phyloP scores from a whole-genome alignment of 1,140 invertebrate species.

The Magallana angulata region DNA sequence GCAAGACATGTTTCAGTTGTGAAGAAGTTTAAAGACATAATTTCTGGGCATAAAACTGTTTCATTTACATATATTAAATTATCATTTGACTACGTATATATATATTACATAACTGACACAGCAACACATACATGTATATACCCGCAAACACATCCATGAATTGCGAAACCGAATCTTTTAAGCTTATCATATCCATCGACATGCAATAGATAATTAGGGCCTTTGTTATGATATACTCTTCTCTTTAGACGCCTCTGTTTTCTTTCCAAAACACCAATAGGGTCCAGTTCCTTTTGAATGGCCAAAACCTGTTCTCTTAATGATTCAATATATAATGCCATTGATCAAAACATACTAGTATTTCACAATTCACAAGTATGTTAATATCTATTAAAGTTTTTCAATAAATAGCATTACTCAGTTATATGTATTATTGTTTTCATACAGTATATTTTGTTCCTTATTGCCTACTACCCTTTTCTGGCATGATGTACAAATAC shows the following conservation, averaged over 20 bases:
- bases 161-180: slow-evolving; percentile 45
- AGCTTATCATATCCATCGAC: slow-evolving; percentile 54
- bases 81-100: too few species aligned
- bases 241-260: slow-evolving; percentile 20
- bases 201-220: slow-evolving; percentile 51
- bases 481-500: too few species aligned
- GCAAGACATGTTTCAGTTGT: not conserved
- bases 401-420: too few species aligned
- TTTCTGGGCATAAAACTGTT: too few species aligned
- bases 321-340: not conserved
- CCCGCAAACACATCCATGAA: slow-evolving; percentile 51
- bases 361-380: too few species aligned
- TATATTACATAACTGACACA: not conserved
- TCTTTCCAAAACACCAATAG: slow-evolving; percentile 35
- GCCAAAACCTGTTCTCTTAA: slow-evolving; percentile 15
- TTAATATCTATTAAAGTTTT: too few species aligned
- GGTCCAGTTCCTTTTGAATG: slow-evolving; percentile 12
- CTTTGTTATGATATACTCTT: slow-evolving; percentile 44
- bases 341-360: too few species aligned
- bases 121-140: not conserved
- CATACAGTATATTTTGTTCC: too few species aligned
- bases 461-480: too few species aligned
- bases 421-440: too few species aligned
- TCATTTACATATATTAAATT: too few species aligned
- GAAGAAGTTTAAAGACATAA: not conserved